phyloP scores from a whole-genome alignment of 2,113 vertebrate species.

The Bothrops jararaca region DNA sequence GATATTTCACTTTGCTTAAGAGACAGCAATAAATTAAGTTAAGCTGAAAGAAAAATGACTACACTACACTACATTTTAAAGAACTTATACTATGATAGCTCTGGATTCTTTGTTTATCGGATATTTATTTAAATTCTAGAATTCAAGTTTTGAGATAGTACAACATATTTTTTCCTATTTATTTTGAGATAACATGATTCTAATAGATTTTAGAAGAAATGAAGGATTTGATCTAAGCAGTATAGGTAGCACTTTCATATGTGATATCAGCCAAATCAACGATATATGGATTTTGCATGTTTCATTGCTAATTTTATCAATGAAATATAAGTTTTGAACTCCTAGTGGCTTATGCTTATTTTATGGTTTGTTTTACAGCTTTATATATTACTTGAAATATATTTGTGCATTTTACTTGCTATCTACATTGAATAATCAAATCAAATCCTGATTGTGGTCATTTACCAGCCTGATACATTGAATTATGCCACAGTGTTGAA shows the following conservation, averaged over 20 bases:
- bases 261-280: not conserved
- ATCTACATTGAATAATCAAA: not conserved
- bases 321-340: not conserved
- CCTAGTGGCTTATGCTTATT: not conserved
- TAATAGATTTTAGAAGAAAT: not conserved
- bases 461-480: not conserved
- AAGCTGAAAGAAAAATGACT: constrained; percentile 10
- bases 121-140: not conserved
- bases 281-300: not conserved
- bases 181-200: not conserved
- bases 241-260: not conserved
- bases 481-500: not conserved
- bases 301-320: not conserved
- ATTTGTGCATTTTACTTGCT: not conserved
- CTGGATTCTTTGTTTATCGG: not conserved
- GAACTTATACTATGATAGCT: not conserved
- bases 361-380: not conserved
- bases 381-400: not conserved
- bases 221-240: not conserved
- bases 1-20: constrained; percentile 24
- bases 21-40: constrained; percentile 18
- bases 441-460: not conserved
- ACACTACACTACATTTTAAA: not conserved
- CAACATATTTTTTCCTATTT: not conserved
- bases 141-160: not conserved